Evolutionary conservation across 1,140 invertebrate genomes (phyloP).

Genomic region (Telenomus remus): DNA sequence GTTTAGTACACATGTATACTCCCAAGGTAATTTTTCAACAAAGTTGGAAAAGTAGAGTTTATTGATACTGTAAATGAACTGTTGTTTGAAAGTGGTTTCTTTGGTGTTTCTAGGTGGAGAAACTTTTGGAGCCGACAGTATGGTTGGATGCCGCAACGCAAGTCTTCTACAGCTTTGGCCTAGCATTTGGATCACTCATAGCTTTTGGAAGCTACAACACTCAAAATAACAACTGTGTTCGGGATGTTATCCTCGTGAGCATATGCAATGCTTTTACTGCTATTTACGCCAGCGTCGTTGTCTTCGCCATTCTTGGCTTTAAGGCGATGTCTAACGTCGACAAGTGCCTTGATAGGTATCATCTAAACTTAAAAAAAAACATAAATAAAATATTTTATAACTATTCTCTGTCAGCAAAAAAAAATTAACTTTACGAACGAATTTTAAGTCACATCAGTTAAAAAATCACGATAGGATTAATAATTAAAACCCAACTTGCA

Average conservation of each 20-base stretch:
- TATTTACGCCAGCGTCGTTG: constrained; percentile 94
- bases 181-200: constrained; percentile 94
- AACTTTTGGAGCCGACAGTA: constrained; percentile 86
- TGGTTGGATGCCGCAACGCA: constrained; percentile 97
- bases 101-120: constrained; percentile 80
- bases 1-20: constrained; percentile 93
- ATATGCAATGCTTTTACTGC: constrained; percentile 93
- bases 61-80: neutral
- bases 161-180: constrained; percentile 95
- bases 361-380: neutral
- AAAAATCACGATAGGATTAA: too few species aligned
- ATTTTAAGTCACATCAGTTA: too few species aligned
- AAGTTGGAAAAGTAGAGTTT: too few species aligned
- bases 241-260: constrained; percentile 92
- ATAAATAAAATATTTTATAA: too few species aligned
- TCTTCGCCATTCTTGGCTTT: constrained; percentile 91
- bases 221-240: constrained; percentile 91
- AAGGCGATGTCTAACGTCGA: constrained; percentile 89
- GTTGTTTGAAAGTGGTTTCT: too few species aligned
- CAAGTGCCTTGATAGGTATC: constrained; percentile 83
- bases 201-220: constrained; percentile 94
- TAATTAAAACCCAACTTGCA: neutral
- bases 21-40: constrained; percentile 80
- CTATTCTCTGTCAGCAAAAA: too few species aligned
- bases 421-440: too few species aligned